These are phyloP conservation scores for Vicugna pacos DNA, from an alignment of 2,113 vertebrate species.

Conservation along the genomic window DNA sequence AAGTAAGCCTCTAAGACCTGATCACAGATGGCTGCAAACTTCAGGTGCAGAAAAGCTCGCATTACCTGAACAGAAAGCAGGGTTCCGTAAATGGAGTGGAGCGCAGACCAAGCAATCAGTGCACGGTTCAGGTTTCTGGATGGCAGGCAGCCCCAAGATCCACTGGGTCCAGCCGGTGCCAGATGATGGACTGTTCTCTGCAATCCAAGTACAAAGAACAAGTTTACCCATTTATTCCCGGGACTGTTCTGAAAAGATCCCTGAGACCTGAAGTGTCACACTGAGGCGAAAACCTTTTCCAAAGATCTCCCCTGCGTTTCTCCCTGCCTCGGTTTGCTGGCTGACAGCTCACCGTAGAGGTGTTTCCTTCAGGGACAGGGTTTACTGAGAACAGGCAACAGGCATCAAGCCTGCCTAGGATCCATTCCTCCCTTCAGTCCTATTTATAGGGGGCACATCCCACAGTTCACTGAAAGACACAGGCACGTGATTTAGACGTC, in stretches of 20 bases:
- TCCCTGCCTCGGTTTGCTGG: not conserved
- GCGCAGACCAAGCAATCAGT: not conserved
- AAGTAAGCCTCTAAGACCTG: not conserved
- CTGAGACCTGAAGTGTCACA: not conserved
- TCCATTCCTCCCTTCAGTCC: conserved; percentile 4
- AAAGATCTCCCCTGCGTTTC: not conserved
- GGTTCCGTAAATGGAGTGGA: not conserved
- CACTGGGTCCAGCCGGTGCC: not conserved
- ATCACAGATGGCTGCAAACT: not conserved
- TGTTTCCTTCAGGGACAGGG: not conserved
- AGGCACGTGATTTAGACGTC: not conserved
- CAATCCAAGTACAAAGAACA: conserved; percentile 50
- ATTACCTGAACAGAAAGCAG: not conserved
- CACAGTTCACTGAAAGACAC: not conserved
- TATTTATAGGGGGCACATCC: not conserved
- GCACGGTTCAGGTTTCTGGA: conserved; percentile 7
- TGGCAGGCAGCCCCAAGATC: not conserved
- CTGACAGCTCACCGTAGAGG: not conserved
- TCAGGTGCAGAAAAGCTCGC: not conserved
- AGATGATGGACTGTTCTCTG: conserved; percentile 14
- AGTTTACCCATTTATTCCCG: not conserved
- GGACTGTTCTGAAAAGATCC: not conserved
- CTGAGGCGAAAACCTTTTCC: not conserved
- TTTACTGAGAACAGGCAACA: not conserved
- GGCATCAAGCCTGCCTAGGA: not conserved